Conservation (phyloP, 2,888 invertebrate genomes). For the Panorpa germanica region DNA sequence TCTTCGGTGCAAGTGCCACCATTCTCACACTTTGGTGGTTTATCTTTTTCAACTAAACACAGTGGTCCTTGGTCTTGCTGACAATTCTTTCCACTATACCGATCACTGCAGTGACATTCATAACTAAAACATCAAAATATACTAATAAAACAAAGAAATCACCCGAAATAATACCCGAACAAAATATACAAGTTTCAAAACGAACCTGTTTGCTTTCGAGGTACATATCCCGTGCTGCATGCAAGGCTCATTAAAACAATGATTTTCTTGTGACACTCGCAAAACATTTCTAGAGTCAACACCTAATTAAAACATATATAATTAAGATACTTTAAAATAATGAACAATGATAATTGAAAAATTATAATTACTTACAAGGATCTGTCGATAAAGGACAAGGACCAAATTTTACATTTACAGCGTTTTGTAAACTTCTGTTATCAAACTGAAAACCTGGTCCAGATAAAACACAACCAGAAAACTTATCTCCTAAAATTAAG, state of each 20-base stretch:
- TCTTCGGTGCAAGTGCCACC: constrained; percentile 53
- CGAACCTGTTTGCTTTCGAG: constrained; percentile 43
- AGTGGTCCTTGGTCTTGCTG: constrained; percentile 63
- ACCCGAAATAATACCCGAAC: not conserved
- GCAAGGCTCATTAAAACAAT: constrained; percentile 63
- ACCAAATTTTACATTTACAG: constrained; percentile 53
- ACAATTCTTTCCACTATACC: constrained; percentile 77
- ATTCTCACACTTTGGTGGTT: constrained; percentile 49
- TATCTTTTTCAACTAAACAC: too few species aligned
- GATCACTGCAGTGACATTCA: constrained; percentile 66
- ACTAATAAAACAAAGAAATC: not conserved
- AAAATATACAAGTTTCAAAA: not conserved
- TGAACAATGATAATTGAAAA: constrained; percentile 1
- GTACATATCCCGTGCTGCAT: constrained; percentile 68
- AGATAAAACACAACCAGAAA: constrained; percentile 68
- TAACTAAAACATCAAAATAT: constrained; percentile 26
- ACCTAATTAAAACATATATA: constrained; percentile 19
- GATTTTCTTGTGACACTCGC: constrained; percentile 37
- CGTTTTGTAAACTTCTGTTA: constrained; percentile 38
- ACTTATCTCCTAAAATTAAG: constrained; percentile 60
- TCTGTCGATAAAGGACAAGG: constrained; percentile 55
- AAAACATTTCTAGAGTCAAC: constrained; percentile 32
- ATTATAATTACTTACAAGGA: constrained; percentile 30
- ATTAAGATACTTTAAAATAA: constrained; percentile 2
- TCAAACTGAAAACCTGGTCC: constrained; percentile 74